Conservation (phyloP, 2,888 invertebrate genomes). For the Norana najaformis region DNA sequence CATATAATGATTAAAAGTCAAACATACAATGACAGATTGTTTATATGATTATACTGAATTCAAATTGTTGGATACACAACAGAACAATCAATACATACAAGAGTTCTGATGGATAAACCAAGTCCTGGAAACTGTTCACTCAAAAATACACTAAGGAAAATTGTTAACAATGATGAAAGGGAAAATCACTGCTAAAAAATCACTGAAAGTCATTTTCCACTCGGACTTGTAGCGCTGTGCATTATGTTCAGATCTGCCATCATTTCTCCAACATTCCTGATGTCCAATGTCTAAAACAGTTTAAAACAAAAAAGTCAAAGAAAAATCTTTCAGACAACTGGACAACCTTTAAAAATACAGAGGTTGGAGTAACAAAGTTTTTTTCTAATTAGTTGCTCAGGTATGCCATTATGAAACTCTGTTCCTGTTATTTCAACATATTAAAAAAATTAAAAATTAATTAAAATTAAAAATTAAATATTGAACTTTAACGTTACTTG, state of each 20-base stretch:
- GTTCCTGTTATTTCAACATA: too few species aligned
- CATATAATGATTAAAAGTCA: neutral
- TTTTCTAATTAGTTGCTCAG: too few species aligned
- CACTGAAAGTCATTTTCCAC: neutral
- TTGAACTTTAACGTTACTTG: too few species aligned
- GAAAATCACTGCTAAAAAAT: neutral
- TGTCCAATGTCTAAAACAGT: neutral
- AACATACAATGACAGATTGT: neutral
- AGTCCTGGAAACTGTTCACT: neutral
- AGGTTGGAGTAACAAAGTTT: too few species aligned
- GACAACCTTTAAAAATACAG: neutral
- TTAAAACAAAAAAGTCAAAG: neutral
- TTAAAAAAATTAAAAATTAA: too few species aligned
- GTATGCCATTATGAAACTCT: too few species aligned
- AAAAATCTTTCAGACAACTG: neutral
- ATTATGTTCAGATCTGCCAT: constrained; percentile 8
- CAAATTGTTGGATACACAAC: neutral
- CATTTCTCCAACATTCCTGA: constrained; percentile 8
- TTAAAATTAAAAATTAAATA: too few species aligned
- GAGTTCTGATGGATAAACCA: neutral
- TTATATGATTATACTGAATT: neutral
- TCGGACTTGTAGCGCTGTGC: neutral
- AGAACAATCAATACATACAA: neutral
- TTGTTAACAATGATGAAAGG: too few species aligned
- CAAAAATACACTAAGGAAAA: neutral